Conservation (phyloP, 2,113 vertebrate species). For the Colinus virginianus region DNA sequence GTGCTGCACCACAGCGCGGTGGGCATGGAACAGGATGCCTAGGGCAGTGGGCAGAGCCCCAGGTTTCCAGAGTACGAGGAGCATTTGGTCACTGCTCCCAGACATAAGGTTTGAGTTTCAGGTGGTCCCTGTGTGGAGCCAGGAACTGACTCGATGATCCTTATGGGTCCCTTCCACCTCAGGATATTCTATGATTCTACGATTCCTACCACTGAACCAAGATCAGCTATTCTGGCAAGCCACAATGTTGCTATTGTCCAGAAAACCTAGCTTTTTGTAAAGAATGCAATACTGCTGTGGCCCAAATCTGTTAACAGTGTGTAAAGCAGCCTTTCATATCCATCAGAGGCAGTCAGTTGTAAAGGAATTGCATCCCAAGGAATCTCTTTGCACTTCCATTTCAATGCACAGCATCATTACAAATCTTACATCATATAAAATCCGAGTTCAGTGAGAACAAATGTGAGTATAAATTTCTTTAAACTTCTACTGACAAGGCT, state of each 20-base stretch:
- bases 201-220: neutral
- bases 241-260: neutral
- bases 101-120: too few species aligned
- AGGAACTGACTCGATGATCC: too few species aligned
- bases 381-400: slow-evolving; percentile 45
- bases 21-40: too few species aligned
- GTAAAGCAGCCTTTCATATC: slow-evolving; percentile 40
- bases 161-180: too few species aligned
- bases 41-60: too few species aligned
- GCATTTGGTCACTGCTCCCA: too few species aligned
- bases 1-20: too few species aligned
- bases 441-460: slow-evolving; percentile 16
- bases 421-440: slow-evolving; percentile 55
- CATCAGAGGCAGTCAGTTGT: slow-evolving; percentile 36
- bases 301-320: slow-evolving; percentile 35
- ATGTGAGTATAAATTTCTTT: slow-evolving; percentile 37
- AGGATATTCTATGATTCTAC: too few species aligned
- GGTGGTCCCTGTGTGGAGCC: too few species aligned
- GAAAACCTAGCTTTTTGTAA: neutral
- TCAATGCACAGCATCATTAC: slow-evolving; percentile 20
- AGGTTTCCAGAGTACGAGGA: too few species aligned
- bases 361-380: slow-evolving; percentile 37
- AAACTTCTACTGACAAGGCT: neutral
- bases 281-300: neutral
- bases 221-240: neutral